Evolutionary conservation across 2,113 vertebrate species (phyloP).

Genomic region (Stegostoma tigrinum): DNA sequence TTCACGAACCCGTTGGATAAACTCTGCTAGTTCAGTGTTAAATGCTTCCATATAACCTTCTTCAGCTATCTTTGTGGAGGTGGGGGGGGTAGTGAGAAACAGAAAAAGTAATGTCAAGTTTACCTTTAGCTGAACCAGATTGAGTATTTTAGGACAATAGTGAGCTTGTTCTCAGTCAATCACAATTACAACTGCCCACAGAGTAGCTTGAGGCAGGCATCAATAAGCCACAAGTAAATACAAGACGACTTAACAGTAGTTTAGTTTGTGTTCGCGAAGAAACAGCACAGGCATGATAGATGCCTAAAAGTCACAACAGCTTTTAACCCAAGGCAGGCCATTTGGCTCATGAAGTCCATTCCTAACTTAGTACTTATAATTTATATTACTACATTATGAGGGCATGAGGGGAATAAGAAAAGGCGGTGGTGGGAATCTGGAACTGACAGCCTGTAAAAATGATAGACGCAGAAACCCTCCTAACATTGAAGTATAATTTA

Average conservation of each 20-base stretch:
- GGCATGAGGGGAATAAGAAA: too few species aligned
- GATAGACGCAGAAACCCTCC: too few species aligned
- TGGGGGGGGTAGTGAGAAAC: neutral
- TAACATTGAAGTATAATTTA: too few species aligned
- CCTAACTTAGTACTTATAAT: neutral
- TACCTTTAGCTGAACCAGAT: neutral
- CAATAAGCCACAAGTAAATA: neutral
- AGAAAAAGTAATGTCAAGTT: neutral
- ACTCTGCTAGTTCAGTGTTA: constrained; percentile 82
- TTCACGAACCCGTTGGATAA: constrained; percentile 78
- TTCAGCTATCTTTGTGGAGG: constrained; percentile 60
- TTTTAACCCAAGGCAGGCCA: neutral
- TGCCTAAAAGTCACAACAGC: too few species aligned
- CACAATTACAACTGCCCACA: neutral
- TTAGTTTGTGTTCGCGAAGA: neutral
- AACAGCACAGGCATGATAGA: neutral
- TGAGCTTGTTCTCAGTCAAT: neutral
- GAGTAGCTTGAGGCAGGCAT: neutral
- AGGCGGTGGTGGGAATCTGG: too few species aligned
- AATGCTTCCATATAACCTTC: constrained; percentile 90
- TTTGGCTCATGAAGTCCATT: neutral
- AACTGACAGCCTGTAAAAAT: too few species aligned
- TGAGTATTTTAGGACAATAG: neutral
- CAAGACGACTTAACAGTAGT: too few species aligned
- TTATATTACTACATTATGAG: neutral